Percentiles rank a stretch among this genome's conserved stretches.
These are phyloP conservation scores for Nothobranchius furzeri DNA, from an alignment of 2,113 vertebrate species.

Conservation along the genomic window DNA sequence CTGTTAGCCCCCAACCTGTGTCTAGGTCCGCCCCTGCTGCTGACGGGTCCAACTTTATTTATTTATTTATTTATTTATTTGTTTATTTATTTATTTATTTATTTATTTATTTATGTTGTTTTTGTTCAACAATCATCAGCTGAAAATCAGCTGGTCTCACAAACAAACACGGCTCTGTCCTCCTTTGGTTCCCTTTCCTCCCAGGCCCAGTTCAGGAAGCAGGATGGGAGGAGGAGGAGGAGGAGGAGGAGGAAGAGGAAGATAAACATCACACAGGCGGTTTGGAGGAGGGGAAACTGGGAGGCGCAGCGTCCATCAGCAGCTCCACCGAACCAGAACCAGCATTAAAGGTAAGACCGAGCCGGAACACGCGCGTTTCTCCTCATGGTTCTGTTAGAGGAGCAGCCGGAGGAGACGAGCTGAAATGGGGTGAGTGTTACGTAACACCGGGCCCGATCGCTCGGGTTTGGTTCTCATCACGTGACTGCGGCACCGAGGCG, in stretches of 20 bases:
- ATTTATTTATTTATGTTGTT: no score
- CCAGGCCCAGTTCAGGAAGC: conserved; percentile 69
- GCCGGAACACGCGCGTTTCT: conserved; percentile 13
- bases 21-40: no score
- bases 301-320: conserved; percentile 63
- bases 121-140: no score
- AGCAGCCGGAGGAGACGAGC: conserved; percentile 29
- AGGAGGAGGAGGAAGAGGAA: conserved; percentile 31
- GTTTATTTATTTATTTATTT: no score
- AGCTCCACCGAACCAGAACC: conserved; percentile 37
- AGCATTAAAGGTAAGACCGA: conserved; percentile 71
- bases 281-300: conserved; percentile 48
- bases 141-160: no score
- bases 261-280: conserved; percentile 55
- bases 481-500: not conserved
- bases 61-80: no score
- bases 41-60: no score
- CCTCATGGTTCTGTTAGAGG: conserved; percentile 37
- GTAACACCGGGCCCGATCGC: conserved; percentile 27
- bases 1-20: no score
- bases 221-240: conserved; percentile 23
- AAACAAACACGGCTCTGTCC: no score
- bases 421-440: conserved; percentile 81
- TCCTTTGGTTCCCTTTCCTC: not conserved
- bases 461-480: no score